Evolutionary conservation across 1,140 invertebrate genomes (phyloP), one percentile per base, ranked within the genome.

Genomic region (Whitmania pigra): DNA sequence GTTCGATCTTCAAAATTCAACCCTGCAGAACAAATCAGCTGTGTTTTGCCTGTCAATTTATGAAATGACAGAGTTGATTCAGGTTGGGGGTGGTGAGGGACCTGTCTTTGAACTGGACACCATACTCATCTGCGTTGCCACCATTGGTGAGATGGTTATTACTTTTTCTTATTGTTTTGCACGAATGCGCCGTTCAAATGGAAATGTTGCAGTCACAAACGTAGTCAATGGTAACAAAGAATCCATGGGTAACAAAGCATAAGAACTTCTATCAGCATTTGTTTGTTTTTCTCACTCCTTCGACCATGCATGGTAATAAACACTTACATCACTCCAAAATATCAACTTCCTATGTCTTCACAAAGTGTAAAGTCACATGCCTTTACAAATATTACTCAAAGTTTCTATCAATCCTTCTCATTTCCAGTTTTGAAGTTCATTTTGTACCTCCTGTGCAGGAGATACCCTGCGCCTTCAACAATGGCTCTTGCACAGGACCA

Each of bases 401-500:
- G 15, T 17, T 49, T 17, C 43, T 49, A 17, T 11, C 15, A 49
- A 49, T 63, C 22, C 25, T n/a, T 70, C 6, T 7, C 22, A 53
- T 27, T 25, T 73, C 53, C 60, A 74, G 73, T 72, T 25, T 27
- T 69, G 36, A 74, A 76, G 66, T 20, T 73, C 40, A 68, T 74
- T 11, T 67, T 74, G 17, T 74, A 57, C 57, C 31, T 74, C 18
- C 25, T 74, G 66, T 74, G 74, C 53, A 40, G 72, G 27, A 57
- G 74, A 29, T 25, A 27, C 25, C 25, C 67, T 18, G 67, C 53
- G 4, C 72, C 74, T 25, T 40, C 53, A 49, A 67, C 53, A 3
- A 66, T 70, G 40, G 74, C 57, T 54, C 70, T 78, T 57, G 74
- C 77, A 25, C 74, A 75, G 68, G 77, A 78, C 71, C 78, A 78